Percentiles rank a stretch among this genome's conserved stretches.
Evolutionary conservation across 2,113 vertebrate genomes (phyloP).

Genomic region (Vombatus ursinus): DNA sequence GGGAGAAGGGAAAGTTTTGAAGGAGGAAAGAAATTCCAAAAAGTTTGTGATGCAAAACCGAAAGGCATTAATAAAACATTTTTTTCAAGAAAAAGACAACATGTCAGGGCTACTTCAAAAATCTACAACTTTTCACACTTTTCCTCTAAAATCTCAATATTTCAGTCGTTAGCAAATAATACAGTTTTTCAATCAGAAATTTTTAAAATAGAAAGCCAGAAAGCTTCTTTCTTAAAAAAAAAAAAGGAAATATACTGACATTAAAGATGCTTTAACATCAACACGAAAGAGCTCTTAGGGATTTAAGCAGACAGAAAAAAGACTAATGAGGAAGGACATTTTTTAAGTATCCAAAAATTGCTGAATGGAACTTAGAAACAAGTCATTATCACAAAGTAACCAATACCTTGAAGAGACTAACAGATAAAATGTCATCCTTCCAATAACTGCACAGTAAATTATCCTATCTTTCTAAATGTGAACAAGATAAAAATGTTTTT

Average conservation of each 20-base stretch:
- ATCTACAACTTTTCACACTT: not conserved
- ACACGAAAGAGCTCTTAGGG: conserved; percentile 57
- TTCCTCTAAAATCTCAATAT: not conserved
- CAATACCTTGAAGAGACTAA: conserved; percentile 50
- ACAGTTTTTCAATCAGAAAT: conserved; percentile 68
- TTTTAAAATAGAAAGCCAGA: conserved; percentile 65
- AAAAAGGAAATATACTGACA: conserved; percentile 64
- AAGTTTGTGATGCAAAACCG: not conserved
- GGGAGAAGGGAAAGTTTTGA: not conserved
- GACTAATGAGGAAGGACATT: conserved; percentile 9
- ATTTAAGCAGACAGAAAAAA: conserved; percentile 61
- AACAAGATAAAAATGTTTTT: conserved; percentile 42
- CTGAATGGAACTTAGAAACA: conserved; percentile 43
- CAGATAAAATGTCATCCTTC: conserved; percentile 47
- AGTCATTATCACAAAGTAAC: conserved; percentile 39
- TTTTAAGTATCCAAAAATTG: conserved; percentile 32
- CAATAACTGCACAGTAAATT: conserved; percentile 27
- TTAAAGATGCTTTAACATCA: conserved; percentile 70
- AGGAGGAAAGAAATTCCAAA: not conserved
- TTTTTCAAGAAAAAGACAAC: not conserved
- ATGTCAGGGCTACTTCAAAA: not conserved
- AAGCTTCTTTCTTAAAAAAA: conserved; percentile 68
- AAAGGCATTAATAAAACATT: not conserved
- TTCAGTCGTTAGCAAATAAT: conserved; percentile 59
- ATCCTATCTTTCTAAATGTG: conserved; percentile 37